Evolutionary conservation across 2,888 invertebrate species (phyloP).

Genomic region (Agonopterix subpropinquella): DNA sequence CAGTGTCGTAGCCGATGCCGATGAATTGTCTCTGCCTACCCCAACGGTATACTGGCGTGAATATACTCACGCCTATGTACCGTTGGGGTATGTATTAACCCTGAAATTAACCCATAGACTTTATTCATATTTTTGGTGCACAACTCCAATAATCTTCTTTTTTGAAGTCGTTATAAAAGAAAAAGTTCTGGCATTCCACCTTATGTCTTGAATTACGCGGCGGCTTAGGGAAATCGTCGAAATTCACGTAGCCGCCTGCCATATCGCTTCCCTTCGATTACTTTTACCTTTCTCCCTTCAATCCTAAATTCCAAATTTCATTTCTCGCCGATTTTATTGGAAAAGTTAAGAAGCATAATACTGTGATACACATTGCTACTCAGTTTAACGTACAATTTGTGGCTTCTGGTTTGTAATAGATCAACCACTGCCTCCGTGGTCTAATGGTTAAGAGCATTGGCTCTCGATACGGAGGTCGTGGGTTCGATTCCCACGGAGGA

Average conservation of each 20-base stretch:
- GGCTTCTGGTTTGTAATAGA: not conserved
- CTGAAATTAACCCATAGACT: no score
- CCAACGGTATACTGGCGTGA: not conserved
- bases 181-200: no score
- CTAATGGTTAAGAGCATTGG: no score
- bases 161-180: no score
- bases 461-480: no score
- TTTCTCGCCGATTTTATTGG: slow-evolving; percentile 69
- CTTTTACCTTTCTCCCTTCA: slow-evolving; percentile 40
- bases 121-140: no score
- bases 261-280: slow-evolving; percentile 39
- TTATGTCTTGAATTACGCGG: not conserved
- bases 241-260: slow-evolving; percentile 40
- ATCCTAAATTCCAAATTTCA: slow-evolving; percentile 63
- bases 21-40: not conserved
- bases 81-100: not conserved
- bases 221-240: slow-evolving; percentile 30
- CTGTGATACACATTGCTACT: slow-evolving; percentile 21
- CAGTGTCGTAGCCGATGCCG: not conserved
- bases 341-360: slow-evolving; percentile 63
- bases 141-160: no score
- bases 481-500: no score
- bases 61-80: not conserved
- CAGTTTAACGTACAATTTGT: slow-evolving; percentile 9
- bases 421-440: no score